phyloP scores from a whole-genome alignment of 2,888 invertebrate genomes.

The Dascillus cervinus region DNA sequence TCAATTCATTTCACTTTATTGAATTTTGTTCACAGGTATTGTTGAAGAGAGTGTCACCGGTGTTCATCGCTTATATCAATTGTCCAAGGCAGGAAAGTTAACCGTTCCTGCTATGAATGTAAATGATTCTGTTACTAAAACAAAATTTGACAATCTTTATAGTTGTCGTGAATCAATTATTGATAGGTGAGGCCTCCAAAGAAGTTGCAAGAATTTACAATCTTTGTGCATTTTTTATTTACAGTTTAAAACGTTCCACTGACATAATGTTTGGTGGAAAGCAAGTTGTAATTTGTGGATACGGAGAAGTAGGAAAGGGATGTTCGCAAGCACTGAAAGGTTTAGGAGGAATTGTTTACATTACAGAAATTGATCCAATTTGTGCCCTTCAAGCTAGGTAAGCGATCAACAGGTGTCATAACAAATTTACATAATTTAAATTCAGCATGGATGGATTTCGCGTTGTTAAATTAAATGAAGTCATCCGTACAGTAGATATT shows the following conservation, averaged over 20 bases:
- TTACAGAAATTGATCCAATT: slow-evolving; percentile 96
- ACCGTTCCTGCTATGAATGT: slow-evolving; percentile 98
- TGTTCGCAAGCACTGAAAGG: slow-evolving; percentile 93
- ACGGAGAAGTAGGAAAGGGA: slow-evolving; percentile 96
- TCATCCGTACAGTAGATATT: slow-evolving; percentile 87
- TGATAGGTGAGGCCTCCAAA: slow-evolving; percentile 53
- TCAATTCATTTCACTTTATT: background rate
- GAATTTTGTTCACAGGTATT: slow-evolving; percentile 58
- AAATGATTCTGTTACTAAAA: slow-evolving; percentile 96
- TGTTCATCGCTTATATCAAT: slow-evolving; percentile 92
- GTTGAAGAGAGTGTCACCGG: slow-evolving; percentile 98
- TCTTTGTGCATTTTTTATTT: slow-evolving; percentile 1
- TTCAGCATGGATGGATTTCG: slow-evolving; percentile 92
- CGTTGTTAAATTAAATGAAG: slow-evolving; percentile 91
- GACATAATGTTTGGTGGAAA: slow-evolving; percentile 98
- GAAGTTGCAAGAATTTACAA: no score
- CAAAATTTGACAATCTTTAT: slow-evolving; percentile 95
- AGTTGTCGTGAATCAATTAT: slow-evolving; percentile 89
- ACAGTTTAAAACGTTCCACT: slow-evolving; percentile 72
- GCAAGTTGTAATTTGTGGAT: slow-evolving; percentile 92
- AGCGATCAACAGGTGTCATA: slow-evolving; percentile 14
- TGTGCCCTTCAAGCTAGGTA: slow-evolving; percentile 93
- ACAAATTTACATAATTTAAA: slow-evolving; percentile 15
- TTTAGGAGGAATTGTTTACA: slow-evolving; percentile 85
- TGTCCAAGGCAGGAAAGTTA: slow-evolving; percentile 89